phyloP scores from a whole-genome alignment of 1,140 invertebrate genomes.

The Drosophila erecta region DNA sequence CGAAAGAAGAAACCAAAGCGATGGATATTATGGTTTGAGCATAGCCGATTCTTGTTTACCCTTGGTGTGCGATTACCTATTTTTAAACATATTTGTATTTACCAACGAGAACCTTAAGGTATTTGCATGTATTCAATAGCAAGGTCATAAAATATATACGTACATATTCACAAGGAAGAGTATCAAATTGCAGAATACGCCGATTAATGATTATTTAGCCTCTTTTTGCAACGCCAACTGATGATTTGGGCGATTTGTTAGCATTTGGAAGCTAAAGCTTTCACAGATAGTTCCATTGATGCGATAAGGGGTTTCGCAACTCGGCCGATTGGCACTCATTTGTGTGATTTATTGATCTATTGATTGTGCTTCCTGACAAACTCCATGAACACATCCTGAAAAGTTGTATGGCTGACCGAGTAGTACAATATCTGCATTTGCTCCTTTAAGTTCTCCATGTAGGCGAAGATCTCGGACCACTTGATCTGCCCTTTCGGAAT shows the following conservation, averaged over 20 bases:
- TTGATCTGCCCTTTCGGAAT: conserved; percentile 38
- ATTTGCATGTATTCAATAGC: too few species aligned
- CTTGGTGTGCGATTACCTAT: background rate
- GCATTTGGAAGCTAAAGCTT: conserved; percentile 20
- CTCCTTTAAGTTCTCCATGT: conserved; percentile 30
- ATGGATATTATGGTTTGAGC: conserved; percentile 3
- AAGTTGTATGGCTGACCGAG: conserved; percentile 45
- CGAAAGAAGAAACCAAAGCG: conserved; percentile 50
- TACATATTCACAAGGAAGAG: background rate
- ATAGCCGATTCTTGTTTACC: conserved; percentile 3
- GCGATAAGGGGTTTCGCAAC: conserved; percentile 8
- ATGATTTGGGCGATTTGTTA: conserved; percentile 24
- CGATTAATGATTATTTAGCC: conserved; percentile 26
- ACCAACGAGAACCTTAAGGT: too few species aligned
- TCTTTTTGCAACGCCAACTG: conserved; percentile 5
- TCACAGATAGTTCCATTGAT: conserved; percentile 19
- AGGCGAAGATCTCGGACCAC: conserved; percentile 45
- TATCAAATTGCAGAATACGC: background rate
- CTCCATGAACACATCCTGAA: conserved; percentile 62
- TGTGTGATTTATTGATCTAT: background rate
- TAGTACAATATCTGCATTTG: conserved; percentile 50
- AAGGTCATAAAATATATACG: conserved; percentile 1
- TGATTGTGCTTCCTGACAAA: conserved; percentile 17
- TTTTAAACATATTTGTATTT: too few species aligned
- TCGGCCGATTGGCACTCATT: background rate